phyloP scores from a whole-genome alignment of 2,888 invertebrate genomes.

The Iselma pallidipennis region DNA sequence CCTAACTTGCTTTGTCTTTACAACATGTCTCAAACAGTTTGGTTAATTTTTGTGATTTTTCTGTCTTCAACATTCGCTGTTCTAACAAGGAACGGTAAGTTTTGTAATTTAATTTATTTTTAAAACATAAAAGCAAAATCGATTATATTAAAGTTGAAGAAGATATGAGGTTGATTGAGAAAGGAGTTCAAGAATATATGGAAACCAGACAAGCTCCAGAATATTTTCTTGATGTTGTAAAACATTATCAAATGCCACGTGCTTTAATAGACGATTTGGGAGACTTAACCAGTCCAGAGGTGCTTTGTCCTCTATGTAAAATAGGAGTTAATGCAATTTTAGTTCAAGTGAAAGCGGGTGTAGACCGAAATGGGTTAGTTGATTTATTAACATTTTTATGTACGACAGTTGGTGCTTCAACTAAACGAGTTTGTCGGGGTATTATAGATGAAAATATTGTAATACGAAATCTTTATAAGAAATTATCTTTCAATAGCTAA shows the following conservation, averaged over 20 bases:
- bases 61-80: too few species aligned
- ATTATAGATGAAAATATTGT: slow-evolving; percentile 27
- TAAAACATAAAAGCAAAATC: too few species aligned
- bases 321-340: slow-evolving; percentile 20
- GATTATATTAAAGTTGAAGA: too few species aligned
- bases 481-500: too few species aligned
- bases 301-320: slow-evolving; percentile 23
- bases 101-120: too few species aligned
- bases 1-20: too few species aligned
- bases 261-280: slow-evolving; percentile 22
- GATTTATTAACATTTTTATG: slow-evolving; percentile 21
- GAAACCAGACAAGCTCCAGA: slow-evolving; percentile 26
- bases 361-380: slow-evolving; percentile 12
- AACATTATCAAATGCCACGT: slow-evolving; percentile 26
- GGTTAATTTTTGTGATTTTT: too few species aligned
- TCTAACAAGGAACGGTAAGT: too few species aligned
- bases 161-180: slow-evolving; percentile 24
- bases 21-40: too few species aligned
- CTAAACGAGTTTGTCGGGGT: slow-evolving; percentile 31
- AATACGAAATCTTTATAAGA: slow-evolving; percentile 18
- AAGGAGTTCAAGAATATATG: slow-evolving; percentile 28
- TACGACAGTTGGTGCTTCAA: slow-evolving; percentile 17
- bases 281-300: not conserved
- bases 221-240: slow-evolving; percentile 28
- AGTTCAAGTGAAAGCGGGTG: slow-evolving; percentile 19